Conservation (phyloP, 2,113 vertebrate species). For the Trinectes maculatus region DNA sequence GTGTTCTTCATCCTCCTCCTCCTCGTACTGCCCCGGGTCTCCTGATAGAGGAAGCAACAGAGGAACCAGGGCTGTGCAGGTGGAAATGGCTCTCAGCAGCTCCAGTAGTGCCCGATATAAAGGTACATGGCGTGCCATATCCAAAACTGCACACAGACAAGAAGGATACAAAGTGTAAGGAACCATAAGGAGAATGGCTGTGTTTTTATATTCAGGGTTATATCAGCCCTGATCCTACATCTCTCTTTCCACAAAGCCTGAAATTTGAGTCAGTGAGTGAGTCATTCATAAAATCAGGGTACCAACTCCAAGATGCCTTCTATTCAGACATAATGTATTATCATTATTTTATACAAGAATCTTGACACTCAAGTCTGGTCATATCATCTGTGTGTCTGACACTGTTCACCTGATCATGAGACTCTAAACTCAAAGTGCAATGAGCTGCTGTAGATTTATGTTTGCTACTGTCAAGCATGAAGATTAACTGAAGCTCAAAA, state of each 20-base stretch:
- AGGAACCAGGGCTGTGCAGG: slow-evolving; percentile 91
- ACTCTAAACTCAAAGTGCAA: background rate
- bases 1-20: slow-evolving; percentile 90
- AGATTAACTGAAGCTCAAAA: no score
- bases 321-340: no score
- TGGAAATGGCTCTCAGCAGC: slow-evolving; percentile 93
- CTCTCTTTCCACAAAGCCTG: no score
- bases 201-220: no score
- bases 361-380: background rate
- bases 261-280: no score
- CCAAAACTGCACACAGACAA: slow-evolving; percentile 84
- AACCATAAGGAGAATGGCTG: no score
- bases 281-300: no score
- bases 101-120: slow-evolving; percentile 95
- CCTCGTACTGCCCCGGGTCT: slow-evolving; percentile 84
- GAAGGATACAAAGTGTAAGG: background rate
- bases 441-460: no score
- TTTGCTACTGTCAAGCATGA: no score
- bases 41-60: slow-evolving; percentile 92
- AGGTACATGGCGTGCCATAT: slow-evolving; percentile 98
- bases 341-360: no score
- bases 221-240: no score
- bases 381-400: background rate
- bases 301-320: no score
- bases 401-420: background rate